phyloP scores from a whole-genome alignment of 2,797 vertebrate genomes.

The Cynopterus sphinx region DNA sequence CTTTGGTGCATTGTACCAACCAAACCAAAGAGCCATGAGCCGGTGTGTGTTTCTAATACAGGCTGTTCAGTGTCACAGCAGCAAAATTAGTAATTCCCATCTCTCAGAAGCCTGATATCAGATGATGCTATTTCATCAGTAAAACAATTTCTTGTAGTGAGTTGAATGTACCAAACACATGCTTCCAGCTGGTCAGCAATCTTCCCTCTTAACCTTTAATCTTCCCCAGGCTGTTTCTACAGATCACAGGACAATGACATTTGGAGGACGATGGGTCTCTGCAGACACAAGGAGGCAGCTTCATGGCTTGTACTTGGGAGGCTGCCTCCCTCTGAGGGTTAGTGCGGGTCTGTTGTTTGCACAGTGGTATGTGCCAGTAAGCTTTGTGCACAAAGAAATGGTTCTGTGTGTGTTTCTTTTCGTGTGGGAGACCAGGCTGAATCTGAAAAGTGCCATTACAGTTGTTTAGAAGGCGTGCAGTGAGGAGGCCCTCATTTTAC shows the following conservation, averaged over 20 bases:
- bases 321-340: not conserved
- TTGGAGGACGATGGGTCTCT: slow-evolving; percentile 20
- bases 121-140: slow-evolving; percentile 45
- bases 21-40: slow-evolving; percentile 8
- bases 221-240: slow-evolving; percentile 37
- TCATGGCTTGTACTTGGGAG: not conserved
- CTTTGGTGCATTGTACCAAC: not conserved
- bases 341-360: not conserved
- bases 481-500: slow-evolving; percentile 62
- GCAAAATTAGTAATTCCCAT: slow-evolving; percentile 55
- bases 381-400: fast-evolving
- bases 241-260: slow-evolving; percentile 13
- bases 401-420: not conserved
- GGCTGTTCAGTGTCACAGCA: not conserved
- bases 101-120: slow-evolving; percentile 21
- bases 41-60: slow-evolving; percentile 22
- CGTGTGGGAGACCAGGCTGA: not conserved
- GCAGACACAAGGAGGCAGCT: not conserved
- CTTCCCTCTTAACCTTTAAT: slow-evolving; percentile 46
- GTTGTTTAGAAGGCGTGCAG: slow-evolving; percentile 1
- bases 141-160: slow-evolving; percentile 50
- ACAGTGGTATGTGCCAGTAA: not conserved
- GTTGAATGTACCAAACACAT: slow-evolving; percentile 1
- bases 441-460: slow-evolving; percentile 14
- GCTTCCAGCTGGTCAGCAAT: slow-evolving; percentile 48